Base-by-base conservation (phyloP, 2,113 vertebrate genomes). In the Mobula birostris region DNA sequence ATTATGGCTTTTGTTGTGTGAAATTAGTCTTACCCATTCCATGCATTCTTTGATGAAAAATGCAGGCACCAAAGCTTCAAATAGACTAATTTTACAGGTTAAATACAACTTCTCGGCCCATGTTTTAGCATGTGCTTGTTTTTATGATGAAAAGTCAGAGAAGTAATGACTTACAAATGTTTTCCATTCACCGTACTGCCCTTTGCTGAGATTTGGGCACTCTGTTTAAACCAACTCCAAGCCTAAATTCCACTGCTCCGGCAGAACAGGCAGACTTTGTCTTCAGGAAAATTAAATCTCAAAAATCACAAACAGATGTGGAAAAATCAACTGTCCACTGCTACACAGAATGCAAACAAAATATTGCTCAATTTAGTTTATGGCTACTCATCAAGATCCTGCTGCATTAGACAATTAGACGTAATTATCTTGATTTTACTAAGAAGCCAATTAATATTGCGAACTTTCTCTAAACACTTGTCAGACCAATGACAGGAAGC, bases 291-390 rank as follows among this genome's bases (percentile, higher is more conserved):
- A 21, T 48, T 56, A 56, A 76, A 27, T 76, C 24, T 74, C 40
- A 93, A 48, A 48, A 93, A 93, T 56, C 70, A 74, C 91, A 76
- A 93, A 76, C 91, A 93, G 68, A 93, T 93, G 91, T 93, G 91
- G 91, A 93, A 93, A 48, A 93, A 12, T 93, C 66, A 76, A 48
- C 36, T 93, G 70, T 29, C 3, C 70, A 29, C 70, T 48, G 70
- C 56, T 74, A 3, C 24, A 40, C 70, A 27, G 36, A 74, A 93
- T 74, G 17, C 36, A 76, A 93, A 74, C 21, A 74, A 74, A 93
- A 93, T 76, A 93, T 29, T 76, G 19, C 91, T 93, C 7, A 12
- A 76, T 8, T 40, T 76, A 14, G 48, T 74, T 72, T 56, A 74
- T 2, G 27, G 70, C 56, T 93, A 93, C 48, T 68, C 8, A 27